Evolutionary conservation across 2,797 vertebrate species (phyloP), one percentile per base, ranked within the genome.

Genomic region (Antrozous pallidus): DNA sequence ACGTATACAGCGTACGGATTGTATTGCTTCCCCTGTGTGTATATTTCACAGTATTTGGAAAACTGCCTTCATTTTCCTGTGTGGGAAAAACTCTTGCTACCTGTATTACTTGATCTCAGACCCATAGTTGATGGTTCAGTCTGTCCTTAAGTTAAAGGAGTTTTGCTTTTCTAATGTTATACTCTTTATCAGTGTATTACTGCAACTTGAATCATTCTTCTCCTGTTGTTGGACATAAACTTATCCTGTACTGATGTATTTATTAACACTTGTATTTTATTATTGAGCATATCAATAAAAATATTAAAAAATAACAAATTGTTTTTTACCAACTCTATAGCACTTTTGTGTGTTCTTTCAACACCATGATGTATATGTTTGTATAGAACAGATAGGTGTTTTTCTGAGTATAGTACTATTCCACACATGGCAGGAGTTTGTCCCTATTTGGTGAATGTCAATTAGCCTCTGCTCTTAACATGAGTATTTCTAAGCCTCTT

Each of bases 211-310:
- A 98, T 95, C 96, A 96, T 92, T 98, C 97, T 98, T 98, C 97
- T 86, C 93, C 75, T 98, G 98, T 98, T 98, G 97, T 98, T 98
- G 95, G 96, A 96, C 98, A 96, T 97, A 97, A 96, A 95, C 88
- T 97, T 97, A 96, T 93, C 97, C 97, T 98, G 98, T 98, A 98
- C 97, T 93, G 87, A 97, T 98, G 98, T 98, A 98, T 97, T 98
- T 98, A 98, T 97, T 98, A 98, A 98, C 87, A 96, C 95, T 65
- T 98, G 98, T 98, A 98, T 98, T 98, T 98, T 98, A 98, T 96
- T 98, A 98, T 98, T 94, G 97, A 98, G 92, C 95, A 97, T 97
- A 97, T 97, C 96, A 98, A 98, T 98, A 98, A 98, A 98, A 98
- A 96, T 97, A 95, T 96, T 98, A 98, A 97, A 98, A 98, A 49